Conservation (phyloP, 92 coral and sea anemone species). For the Epizoanthus rinbou region DNA sequence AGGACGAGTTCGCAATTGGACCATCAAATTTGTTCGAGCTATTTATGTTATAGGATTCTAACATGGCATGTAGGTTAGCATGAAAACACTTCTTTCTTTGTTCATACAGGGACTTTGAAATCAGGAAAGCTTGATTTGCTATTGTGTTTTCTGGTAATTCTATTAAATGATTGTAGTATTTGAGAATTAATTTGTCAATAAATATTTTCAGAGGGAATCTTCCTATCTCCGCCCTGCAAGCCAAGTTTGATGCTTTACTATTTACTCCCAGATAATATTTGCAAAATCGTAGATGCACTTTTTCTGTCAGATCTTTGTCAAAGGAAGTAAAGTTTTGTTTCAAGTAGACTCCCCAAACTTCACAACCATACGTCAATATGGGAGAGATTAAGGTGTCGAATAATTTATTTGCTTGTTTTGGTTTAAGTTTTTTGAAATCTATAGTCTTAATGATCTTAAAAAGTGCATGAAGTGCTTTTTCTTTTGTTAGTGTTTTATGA, state of each 20-base stretch:
- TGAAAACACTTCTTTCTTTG: constrained; percentile 18
- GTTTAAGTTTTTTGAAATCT: constrained; percentile 19
- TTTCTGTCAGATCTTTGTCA: constrained; percentile 51
- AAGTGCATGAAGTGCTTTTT: neutral
- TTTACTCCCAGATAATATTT: constrained; percentile 48
- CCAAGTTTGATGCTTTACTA: constrained; percentile 54
- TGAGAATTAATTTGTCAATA: constrained; percentile 28
- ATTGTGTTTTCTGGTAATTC: constrained; percentile 30
- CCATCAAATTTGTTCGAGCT: neutral
- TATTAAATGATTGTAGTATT: constrained; percentile 33
- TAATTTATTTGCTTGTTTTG: constrained; percentile 18
- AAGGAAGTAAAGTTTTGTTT: constrained; percentile 37
- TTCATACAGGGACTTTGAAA: constrained; percentile 19
- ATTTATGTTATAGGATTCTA: neutral
- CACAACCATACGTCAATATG: constrained; percentile 45
- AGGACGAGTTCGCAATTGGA: neutral
- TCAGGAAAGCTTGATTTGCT: constrained; percentile 41
- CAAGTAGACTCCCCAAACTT: constrained; percentile 50
- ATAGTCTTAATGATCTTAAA: constrained; percentile 3
- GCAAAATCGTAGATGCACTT: constrained; percentile 54
- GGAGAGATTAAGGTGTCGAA: constrained; percentile 34
- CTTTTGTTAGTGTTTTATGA: neutral
- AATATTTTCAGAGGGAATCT: constrained; percentile 41
- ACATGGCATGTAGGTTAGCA: neutral
- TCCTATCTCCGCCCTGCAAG: constrained; percentile 56